phyloP scores from a whole-genome alignment of 2,797 vertebrate genomes.

The Margarornis squamiger region DNA sequence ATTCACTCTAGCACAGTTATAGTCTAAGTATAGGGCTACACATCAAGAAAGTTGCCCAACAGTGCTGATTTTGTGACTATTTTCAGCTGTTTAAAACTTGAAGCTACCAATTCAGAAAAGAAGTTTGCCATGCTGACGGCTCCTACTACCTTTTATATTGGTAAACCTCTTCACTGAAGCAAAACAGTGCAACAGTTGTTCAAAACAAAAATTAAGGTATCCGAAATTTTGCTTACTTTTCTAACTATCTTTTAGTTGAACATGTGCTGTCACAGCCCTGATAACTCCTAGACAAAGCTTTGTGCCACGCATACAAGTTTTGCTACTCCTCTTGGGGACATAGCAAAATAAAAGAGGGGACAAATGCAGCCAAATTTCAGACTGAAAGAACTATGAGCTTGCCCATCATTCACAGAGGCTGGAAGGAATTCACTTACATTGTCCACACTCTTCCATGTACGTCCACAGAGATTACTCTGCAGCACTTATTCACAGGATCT shows the following conservation, averaged over 20 bases:
- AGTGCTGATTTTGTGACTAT: background rate
- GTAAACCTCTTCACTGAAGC: background rate
- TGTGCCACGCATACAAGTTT: fast-evolving
- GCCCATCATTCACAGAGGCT: background rate
- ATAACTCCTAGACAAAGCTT: background rate
- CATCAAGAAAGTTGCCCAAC: background rate
- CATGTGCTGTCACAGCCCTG: background rate
- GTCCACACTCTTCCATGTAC: background rate
- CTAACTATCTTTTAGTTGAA: background rate
- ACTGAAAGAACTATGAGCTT: background rate
- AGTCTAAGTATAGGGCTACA: background rate
- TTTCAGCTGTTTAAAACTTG: background rate
- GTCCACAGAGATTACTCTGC: background rate
- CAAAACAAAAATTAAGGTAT: background rate
- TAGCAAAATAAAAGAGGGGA: fast-evolving
- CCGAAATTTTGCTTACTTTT: background rate
- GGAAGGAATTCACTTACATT: background rate
- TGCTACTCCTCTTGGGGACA: background rate
- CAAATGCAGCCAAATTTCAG: background rate
- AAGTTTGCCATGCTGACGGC: background rate
- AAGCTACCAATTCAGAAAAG: background rate
- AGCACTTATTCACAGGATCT: background rate
- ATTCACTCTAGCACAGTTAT: background rate
- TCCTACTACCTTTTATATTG: background rate
- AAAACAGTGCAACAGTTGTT: background rate